These are phyloP conservation scores for Ceyx erithaca DNA, from an alignment of 2,797 vertebrate species.

Conservation along the genomic window DNA sequence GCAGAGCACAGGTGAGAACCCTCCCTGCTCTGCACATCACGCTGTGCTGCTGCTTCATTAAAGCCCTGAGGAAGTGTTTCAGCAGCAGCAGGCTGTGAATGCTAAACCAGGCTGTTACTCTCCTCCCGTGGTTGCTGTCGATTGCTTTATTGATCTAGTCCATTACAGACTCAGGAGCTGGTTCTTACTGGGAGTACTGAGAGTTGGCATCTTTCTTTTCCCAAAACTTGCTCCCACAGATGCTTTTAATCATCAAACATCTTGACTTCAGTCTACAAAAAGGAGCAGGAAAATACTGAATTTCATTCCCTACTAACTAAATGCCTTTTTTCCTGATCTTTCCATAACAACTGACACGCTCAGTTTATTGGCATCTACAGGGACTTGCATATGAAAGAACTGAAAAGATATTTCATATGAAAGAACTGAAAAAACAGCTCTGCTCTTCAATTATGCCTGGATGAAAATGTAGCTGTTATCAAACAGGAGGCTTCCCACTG, in stretches of 20 bases:
- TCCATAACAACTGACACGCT: neutral
- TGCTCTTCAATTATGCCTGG: neutral
- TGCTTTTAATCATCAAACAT: neutral
- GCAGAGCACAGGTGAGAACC: neutral
- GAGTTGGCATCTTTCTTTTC: neutral
- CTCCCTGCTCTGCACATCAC: neutral
- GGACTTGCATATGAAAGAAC: neutral
- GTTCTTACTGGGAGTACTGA: constrained; percentile 19
- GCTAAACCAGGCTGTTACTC: constrained; percentile 31
- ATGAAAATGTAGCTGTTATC: constrained; percentile 14
- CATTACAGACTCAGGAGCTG: constrained; percentile 24
- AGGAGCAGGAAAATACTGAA: neutral
- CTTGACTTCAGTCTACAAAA: neutral
- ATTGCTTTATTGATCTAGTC: constrained; percentile 59
- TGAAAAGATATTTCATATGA: neutral
- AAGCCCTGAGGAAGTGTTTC: constrained; percentile 42
- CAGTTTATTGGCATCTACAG: neutral
- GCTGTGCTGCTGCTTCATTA: constrained; percentile 55
- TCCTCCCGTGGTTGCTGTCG: constrained; percentile 44
- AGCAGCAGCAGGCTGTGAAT: constrained; percentile 29
- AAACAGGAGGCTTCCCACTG: neutral
- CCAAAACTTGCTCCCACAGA: neutral
- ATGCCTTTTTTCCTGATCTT: neutral
- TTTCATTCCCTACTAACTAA: neutral
- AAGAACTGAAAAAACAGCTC: neutral